Base-by-base conservation (phyloP, 2,797 vertebrate species). In the Chelon labrosus region DNA sequence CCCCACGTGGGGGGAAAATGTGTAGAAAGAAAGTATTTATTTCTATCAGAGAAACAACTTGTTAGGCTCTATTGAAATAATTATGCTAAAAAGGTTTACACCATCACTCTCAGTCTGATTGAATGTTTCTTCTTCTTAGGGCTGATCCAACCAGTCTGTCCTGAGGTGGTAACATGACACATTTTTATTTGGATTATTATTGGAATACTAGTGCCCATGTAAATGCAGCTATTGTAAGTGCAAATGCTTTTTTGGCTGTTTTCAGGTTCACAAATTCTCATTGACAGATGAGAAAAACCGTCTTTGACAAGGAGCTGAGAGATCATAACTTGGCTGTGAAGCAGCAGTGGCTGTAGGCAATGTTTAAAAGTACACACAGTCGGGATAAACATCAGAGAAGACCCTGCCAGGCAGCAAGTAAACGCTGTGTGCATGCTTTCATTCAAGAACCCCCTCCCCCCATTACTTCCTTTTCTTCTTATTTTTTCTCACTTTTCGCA, bases 371-470 rank as follows among this genome's bases (percentile, higher is more conserved):
- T 65, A 79, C 73, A 85, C 60, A 88, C 80, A 83, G 46, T 41
- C 47, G 81, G 76, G 71, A 80, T 82, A 82, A 85, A 90, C 85
- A 91, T 91, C 80, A 90, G 77, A 91, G 51, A 67, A 22, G 77
- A 87, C 63, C 68, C 79, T 76, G 71, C 66, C 73, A 79, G 78
- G 65, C 71, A 78, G 73, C 63, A 73, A 71, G 70, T 70, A 70
- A 81, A 87, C 75, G 66, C 69, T 79, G 73, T 89, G 86, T 80
- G 20, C 72, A 31, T 75, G 70, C 69, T 55, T 77, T 79, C 63
- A 79, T 74, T 81, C 50, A 5, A 69, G 71, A 52, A 41, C 49
- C 41, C 25, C 35, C 27, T 25, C 49, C 44, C 42, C 10, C 16
- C 46, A 39, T 58, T 69, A 39, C 55, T 60, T 46, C 25, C 4